Percentiles rank a stretch among this genome's conserved stretches.
These are phyloP conservation scores for Clivina fossor DNA, from an alignment of 2,888 invertebrate genomes.

Conservation along the genomic window DNA sequence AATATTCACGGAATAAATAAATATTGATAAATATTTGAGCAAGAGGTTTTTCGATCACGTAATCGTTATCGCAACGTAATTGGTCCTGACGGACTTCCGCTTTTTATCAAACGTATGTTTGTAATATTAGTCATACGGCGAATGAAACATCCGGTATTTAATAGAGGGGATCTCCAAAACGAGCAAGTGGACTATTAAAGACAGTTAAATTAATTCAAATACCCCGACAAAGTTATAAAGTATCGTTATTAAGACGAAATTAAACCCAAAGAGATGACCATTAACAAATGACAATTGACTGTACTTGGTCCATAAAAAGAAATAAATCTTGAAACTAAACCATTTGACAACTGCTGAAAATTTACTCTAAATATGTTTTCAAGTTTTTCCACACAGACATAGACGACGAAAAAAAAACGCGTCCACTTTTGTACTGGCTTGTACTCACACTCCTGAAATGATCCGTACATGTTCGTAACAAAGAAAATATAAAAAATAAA, in stretches of 20 bases:
- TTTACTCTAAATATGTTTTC: slow-evolving; percentile 24
- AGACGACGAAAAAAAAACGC: slow-evolving; percentile 27
- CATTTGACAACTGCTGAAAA: slow-evolving; percentile 27
- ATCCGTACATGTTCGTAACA: slow-evolving; percentile 54
- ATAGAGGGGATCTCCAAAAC: slow-evolving; percentile 15
- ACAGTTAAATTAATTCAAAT: slow-evolving; percentile 32
- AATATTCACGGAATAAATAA: slow-evolving; percentile 34
- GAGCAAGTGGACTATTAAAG: slow-evolving; percentile 22
- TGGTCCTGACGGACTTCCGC: too few relatives aligned
- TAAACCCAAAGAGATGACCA: not conserved
- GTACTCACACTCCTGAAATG: slow-evolving; percentile 53
- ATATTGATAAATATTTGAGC: slow-evolving; percentile 29
- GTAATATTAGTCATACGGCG: slow-evolving; percentile 21
- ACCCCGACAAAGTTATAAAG: slow-evolving; percentile 31
- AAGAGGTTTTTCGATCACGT: too few relatives aligned
- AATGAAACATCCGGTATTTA: slow-evolving; percentile 11
- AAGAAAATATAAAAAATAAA: slow-evolving; percentile 54
- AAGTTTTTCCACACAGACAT: slow-evolving; percentile 13
- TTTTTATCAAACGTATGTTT: too few relatives aligned
- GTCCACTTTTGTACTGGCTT: slow-evolving; percentile 49
- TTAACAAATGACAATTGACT: not conserved
- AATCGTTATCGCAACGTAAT: too few relatives aligned
- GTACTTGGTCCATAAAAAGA: not conserved
- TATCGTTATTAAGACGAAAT: slow-evolving; percentile 26
- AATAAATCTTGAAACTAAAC: too few relatives aligned